Evolutionary conservation across 2,888 invertebrate species (phyloP).

Genomic region (Leptura quadrifasciata): DNA sequence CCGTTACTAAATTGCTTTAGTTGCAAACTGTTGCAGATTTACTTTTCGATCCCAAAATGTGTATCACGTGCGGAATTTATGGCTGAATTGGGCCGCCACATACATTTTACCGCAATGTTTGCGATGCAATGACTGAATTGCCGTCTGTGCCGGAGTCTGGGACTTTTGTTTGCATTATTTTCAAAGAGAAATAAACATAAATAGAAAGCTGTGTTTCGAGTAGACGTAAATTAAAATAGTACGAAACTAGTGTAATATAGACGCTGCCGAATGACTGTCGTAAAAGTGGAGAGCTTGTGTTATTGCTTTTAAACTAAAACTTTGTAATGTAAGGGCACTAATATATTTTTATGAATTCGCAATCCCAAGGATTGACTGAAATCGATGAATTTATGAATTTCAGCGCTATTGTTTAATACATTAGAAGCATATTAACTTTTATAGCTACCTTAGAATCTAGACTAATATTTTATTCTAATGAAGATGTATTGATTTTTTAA

Average conservation of each 20-base stretch:
- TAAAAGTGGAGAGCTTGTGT: background rate
- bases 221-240: background rate
- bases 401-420: too few relatives aligned
- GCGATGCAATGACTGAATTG: slow-evolving; percentile 27
- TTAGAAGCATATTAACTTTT: too few relatives aligned
- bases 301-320: too few relatives aligned
- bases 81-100: slow-evolving; percentile 22
- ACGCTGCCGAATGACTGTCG: background rate
- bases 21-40: slow-evolving; percentile 44
- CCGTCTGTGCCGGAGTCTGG: background rate
- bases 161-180: slow-evolving; percentile 7
- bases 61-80: slow-evolving; percentile 30
- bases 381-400: too few relatives aligned
- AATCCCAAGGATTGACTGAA: too few relatives aligned
- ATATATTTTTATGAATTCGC: too few relatives aligned
- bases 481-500: too few relatives aligned
- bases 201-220: background rate
- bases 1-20: slow-evolving; percentile 39
- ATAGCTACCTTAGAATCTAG: too few relatives aligned
- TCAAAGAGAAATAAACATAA: slow-evolving; percentile 18
- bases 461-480: too few relatives aligned
- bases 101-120: slow-evolving; percentile 22
- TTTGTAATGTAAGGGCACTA: too few relatives aligned
- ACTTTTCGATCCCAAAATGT: slow-evolving; percentile 38
- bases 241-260: background rate